Evolutionary conservation across 2,113 vertebrate genomes (phyloP).

Genomic region (Sorex fumeus): DNA sequence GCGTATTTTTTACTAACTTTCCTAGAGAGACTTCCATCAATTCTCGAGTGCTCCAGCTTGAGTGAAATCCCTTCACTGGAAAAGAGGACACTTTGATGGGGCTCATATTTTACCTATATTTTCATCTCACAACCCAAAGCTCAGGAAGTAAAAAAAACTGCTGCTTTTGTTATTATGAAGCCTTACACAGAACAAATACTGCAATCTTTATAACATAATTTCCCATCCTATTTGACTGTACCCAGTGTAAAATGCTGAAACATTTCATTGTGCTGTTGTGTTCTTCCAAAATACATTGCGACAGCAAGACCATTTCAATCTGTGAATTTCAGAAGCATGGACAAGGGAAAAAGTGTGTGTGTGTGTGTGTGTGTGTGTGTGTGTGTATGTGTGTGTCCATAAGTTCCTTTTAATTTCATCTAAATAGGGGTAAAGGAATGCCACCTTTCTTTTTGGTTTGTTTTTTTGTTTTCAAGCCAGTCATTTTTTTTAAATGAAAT

Average conservation of each 20-base stretch:
- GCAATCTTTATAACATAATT: conserved; percentile 18
- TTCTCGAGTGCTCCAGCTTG: background rate
- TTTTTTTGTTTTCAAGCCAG: background rate
- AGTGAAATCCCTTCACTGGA: background rate
- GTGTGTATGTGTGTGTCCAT: background rate
- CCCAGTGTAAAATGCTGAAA: background rate
- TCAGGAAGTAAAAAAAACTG: conserved; percentile 43
- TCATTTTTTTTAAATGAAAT: conserved; percentile 52
- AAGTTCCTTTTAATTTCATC: conserved; percentile 54
- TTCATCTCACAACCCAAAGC: conserved; percentile 25
- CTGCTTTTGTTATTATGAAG: conserved; percentile 35
- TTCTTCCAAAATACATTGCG: conserved; percentile 23
- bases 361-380: no score
- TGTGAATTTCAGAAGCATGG: conserved; percentile 7
- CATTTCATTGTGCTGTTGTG: background rate
- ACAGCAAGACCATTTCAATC: conserved; percentile 17
- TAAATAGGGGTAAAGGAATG: background rate
- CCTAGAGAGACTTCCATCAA: conserved; percentile 58
- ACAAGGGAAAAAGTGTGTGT: background rate
- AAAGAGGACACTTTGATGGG: background rate
- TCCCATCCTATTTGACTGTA: background rate
- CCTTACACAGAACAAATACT: conserved; percentile 27
- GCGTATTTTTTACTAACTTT: background rate
- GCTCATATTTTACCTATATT: background rate
- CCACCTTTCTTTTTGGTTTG: no score